Percentiles rank a stretch among this genome's conserved stretches.
phyloP scores from a whole-genome alignment of 2,888 invertebrate species.

The Calameuta idolon region DNA sequence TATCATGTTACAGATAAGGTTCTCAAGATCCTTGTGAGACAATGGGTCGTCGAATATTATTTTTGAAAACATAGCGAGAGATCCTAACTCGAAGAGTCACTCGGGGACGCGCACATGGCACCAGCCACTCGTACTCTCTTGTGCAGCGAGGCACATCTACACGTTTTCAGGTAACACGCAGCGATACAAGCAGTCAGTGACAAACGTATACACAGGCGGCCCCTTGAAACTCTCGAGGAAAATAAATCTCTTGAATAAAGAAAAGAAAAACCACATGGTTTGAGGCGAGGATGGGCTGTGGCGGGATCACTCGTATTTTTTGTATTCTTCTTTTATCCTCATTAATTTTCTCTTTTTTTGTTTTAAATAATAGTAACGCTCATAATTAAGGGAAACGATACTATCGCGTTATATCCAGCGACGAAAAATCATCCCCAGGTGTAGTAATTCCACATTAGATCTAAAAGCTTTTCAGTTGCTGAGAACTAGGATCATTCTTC shows the following conservation, averaged over 20 bases:
- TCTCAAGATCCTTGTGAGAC: background rate
- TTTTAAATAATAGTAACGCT: conserved; percentile 28
- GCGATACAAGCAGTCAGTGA: background rate
- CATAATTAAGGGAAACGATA: conserved; percentile 9
- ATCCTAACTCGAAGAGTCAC: background rate
- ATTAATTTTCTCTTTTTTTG: background rate
- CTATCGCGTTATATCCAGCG: background rate
- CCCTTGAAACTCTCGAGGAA: background rate
- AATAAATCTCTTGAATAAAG: background rate
- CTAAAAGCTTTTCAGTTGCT: background rate
- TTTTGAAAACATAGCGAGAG: background rate
- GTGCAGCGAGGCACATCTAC: background rate
- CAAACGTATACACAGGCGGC: background rate
- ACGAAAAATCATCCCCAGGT: background rate
- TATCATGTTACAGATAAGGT: background rate
- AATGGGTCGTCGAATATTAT: background rate
- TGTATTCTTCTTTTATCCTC: conserved; percentile 14
- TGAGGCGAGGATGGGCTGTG: background rate
- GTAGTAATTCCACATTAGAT: background rate
- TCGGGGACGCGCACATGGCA: background rate
- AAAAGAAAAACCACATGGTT: background rate
- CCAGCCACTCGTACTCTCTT: background rate
- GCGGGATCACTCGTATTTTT: background rate
- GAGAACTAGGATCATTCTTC: background rate
- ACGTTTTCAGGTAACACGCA: background rate